A percentile compares a stretch with the other conserved stretches of the same genome.
Evolutionary conservation across 1,140 invertebrate species (phyloP).

Genomic region (Lethrus apterus): DNA sequence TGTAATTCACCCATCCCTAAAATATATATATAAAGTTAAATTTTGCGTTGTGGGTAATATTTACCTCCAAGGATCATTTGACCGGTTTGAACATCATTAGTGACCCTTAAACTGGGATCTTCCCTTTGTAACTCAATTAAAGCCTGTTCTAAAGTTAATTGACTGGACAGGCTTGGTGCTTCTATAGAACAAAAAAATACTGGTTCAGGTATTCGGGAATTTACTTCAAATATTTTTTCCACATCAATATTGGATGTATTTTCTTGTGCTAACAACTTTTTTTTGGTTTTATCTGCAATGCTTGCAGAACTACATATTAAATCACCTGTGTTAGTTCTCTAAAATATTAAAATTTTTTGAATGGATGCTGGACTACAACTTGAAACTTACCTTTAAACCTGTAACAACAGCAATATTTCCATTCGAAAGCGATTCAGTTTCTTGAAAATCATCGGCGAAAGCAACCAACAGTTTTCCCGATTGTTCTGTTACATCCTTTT

Average conservation of each 20-base stretch:
- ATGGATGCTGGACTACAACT: no score
- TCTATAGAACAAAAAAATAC: slow-evolving; percentile 98
- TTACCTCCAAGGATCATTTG: slow-evolving; percentile 76
- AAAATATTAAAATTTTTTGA: slow-evolving; percentile 38
- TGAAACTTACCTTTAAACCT: slow-evolving; percentile 64
- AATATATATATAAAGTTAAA: slow-evolving; percentile 18
- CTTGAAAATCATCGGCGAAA: slow-evolving; percentile 75
- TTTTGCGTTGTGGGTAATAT: neutral
- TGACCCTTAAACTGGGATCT: slow-evolving; percentile 87
- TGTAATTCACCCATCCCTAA: slow-evolving; percentile 95
- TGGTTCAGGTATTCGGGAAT: slow-evolving; percentile 74
- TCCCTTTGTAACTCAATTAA: slow-evolving; percentile 80
- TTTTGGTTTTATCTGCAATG: slow-evolving; percentile 50
- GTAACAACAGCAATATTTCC: slow-evolving; percentile 90
- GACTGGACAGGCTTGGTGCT: slow-evolving; percentile 70
- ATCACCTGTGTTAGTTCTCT: slow-evolving; percentile 67
- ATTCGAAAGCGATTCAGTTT: slow-evolving; percentile 53
- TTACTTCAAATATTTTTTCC: slow-evolving; percentile 44
- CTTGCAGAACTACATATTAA: slow-evolving; percentile 60
- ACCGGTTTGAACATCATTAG: slow-evolving; percentile 65
- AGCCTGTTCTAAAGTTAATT: slow-evolving; percentile 73
- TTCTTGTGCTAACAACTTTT: slow-evolving; percentile 40
- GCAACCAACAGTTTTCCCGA: slow-evolving; percentile 68
- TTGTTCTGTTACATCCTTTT: slow-evolving; percentile 57
- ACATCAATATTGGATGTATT: slow-evolving; percentile 15